phyloP scores from a whole-genome alignment of 2,797 vertebrate species.

The Heterohyrax brucei region DNA sequence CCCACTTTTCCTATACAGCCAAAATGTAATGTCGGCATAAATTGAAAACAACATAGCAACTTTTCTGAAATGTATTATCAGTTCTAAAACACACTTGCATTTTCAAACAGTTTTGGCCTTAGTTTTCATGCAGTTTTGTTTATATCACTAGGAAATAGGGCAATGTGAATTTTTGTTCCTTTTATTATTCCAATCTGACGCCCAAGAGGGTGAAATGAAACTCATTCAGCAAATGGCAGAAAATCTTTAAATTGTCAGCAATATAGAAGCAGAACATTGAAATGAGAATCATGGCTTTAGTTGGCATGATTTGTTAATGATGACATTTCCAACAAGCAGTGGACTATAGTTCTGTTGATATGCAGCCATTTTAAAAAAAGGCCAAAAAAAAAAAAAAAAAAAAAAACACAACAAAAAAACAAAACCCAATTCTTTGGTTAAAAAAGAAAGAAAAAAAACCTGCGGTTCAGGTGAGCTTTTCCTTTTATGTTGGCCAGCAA shows the following conservation, averaged over 20 bases:
- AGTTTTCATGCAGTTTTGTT: slow-evolving; percentile 79
- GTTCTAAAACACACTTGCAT: slow-evolving; percentile 82
- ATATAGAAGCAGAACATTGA: background rate
- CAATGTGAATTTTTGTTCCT: slow-evolving; percentile 80
- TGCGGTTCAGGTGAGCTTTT: slow-evolving; percentile 75
- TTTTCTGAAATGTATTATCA: slow-evolving; percentile 76
- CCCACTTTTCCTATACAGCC: slow-evolving; percentile 51
- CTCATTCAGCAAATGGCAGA: slow-evolving; percentile 84
- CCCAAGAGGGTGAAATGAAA: slow-evolving; percentile 77
- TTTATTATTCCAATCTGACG: slow-evolving; percentile 78
- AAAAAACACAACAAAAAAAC: too few relatives aligned
- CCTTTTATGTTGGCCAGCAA: slow-evolving; percentile 66
- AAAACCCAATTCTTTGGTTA: background rate
- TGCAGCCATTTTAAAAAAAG: slow-evolving; percentile 19
- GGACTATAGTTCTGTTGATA: background rate
- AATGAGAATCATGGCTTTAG: background rate
- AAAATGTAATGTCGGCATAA: slow-evolving; percentile 64
- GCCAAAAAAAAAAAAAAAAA: too few relatives aligned
- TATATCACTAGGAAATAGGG: slow-evolving; percentile 73
- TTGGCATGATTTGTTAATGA: slow-evolving; percentile 3
- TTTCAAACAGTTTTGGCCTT: slow-evolving; percentile 79
- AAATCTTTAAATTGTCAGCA: slow-evolving; percentile 67
- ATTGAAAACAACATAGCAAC: slow-evolving; percentile 68
- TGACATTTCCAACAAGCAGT: background rate
- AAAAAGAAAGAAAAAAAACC: slow-evolving; percentile 75